A percentile compares a stretch with the other conserved stretches of the same genome.
Evolutionary conservation across 2,888 invertebrate genomes (phyloP).

Genomic region (Resseliella maxima): DNA sequence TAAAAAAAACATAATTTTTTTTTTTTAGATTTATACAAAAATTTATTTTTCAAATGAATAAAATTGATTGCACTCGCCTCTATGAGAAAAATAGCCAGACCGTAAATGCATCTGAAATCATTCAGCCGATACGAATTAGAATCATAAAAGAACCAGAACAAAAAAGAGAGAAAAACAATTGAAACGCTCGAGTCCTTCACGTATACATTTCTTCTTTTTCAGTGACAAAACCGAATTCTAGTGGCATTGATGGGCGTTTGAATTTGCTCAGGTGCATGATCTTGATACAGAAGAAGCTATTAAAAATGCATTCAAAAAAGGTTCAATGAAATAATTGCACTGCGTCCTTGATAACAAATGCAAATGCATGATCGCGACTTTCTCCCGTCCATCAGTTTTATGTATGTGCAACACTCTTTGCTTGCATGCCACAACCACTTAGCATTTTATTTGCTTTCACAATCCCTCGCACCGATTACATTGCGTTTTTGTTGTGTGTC

Average conservation of each 20-base stretch:
- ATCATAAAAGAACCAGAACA: not conserved
- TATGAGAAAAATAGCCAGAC: not conserved
- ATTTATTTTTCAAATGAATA: not conserved
- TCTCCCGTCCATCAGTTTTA: conserved; percentile 17
- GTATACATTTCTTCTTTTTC: not conserved
- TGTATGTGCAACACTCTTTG: not conserved
- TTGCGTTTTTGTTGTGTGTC: not conserved
- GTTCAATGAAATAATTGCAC: not conserved
- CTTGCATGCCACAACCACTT: not conserved
- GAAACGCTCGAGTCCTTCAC: not conserved
- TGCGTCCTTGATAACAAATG: conserved; percentile 37
- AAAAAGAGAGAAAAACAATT: not conserved
- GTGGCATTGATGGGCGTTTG: conserved; percentile 3
- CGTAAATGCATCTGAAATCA: not conserved
- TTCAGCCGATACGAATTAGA: not conserved
- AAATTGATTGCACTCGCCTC: too few relatives aligned
- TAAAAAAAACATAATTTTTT: too few relatives aligned
- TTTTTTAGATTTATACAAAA: not conserved
- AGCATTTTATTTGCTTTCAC: conserved; percentile 42
- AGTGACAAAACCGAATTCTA: not conserved
- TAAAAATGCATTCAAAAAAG: not conserved
- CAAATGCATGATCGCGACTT: conserved; percentile 38
- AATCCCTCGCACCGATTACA: conserved; percentile 19
- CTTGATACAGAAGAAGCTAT: not conserved
- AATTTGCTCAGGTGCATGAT: not conserved